A percentile compares a stretch with the other conserved stretches of the same genome.
These are phyloP conservation scores for Drosophila basisetae DNA, from an alignment of 2,888 invertebrate genomes.

Conservation along the genomic window DNA sequence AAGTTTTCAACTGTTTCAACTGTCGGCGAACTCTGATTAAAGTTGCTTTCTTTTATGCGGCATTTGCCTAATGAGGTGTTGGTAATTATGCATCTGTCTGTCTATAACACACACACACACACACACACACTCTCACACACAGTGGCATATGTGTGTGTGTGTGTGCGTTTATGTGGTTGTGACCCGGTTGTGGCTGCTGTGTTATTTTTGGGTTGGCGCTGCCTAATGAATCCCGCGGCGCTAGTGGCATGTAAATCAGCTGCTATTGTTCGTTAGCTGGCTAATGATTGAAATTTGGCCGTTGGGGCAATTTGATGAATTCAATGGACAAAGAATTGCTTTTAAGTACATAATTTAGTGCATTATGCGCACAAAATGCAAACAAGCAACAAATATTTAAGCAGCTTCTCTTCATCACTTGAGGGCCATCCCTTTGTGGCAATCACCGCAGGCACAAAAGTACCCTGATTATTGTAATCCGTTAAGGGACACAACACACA, in stretches of 20 bases:
- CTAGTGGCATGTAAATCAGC: constrained; percentile 50
- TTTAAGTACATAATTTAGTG: constrained; percentile 39
- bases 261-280: constrained; percentile 55
- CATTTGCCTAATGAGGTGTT: constrained; percentile 76
- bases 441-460: constrained; percentile 47
- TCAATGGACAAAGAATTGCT: constrained; percentile 27
- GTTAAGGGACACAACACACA: constrained; percentile 58
- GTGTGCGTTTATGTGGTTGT: constrained; percentile 12
- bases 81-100: constrained; percentile 49
- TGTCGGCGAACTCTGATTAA: constrained; percentile 61
- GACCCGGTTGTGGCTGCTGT: constrained; percentile 29
- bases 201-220: constrained; percentile 54
- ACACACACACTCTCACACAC: neutral
- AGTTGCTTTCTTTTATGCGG: constrained; percentile 42
- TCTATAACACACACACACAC: constrained; percentile 2
- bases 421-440: constrained; percentile 35
- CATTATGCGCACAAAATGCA: constrained; percentile 19
- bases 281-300: constrained; percentile 59
- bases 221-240: constrained; percentile 47
- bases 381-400: constrained; percentile 19
- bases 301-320: constrained; percentile 25
- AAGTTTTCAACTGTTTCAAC: constrained; percentile 43
- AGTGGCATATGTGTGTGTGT: constrained; percentile 7
- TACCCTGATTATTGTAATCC: constrained; percentile 73
- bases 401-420: constrained; percentile 15